Evolutionary conservation across 2,888 invertebrate genomes (phyloP).

Genomic region (Himalopsyche anomala): DNA sequence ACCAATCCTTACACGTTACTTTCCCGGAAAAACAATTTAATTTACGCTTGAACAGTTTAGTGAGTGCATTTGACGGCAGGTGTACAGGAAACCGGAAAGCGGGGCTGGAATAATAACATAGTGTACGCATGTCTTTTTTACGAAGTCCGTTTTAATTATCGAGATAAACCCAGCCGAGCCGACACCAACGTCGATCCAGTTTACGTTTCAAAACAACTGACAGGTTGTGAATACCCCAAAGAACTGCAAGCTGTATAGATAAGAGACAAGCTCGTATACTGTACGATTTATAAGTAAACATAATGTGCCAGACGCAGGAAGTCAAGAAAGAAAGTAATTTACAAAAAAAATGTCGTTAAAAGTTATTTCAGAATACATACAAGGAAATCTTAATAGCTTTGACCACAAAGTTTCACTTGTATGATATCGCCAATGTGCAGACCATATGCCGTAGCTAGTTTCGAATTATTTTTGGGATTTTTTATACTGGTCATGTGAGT

Average conservation of each 20-base stretch:
- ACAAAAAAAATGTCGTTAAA: background rate
- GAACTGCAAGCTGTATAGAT: background rate
- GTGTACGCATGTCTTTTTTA: background rate
- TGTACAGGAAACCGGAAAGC: slow-evolving; percentile 13
- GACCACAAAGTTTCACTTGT: too few relatives aligned
- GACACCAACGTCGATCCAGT: background rate
- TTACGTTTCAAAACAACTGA: background rate
- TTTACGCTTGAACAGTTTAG: too few relatives aligned
- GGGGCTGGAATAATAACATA: background rate
- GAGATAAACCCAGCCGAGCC: background rate
- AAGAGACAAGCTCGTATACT: background rate
- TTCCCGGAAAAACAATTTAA: too few relatives aligned
- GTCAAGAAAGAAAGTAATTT: slow-evolving; percentile 24
- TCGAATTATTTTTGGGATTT: too few relatives aligned
- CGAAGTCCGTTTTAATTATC: slow-evolving; percentile 2
- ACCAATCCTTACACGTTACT: too few relatives aligned
- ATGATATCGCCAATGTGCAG: too few relatives aligned
- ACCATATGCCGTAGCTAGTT: too few relatives aligned
- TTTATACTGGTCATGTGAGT: too few relatives aligned
- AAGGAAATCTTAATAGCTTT: too few relatives aligned
- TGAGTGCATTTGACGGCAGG: slow-evolving; percentile 7
- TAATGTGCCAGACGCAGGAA: background rate
- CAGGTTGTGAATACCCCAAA: background rate
- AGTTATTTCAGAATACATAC: background rate
- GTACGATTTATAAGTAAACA: background rate